Evolutionary conservation across 2,888 invertebrate species (phyloP).

Genomic region (Sarcophaga caerulescens): DNA sequence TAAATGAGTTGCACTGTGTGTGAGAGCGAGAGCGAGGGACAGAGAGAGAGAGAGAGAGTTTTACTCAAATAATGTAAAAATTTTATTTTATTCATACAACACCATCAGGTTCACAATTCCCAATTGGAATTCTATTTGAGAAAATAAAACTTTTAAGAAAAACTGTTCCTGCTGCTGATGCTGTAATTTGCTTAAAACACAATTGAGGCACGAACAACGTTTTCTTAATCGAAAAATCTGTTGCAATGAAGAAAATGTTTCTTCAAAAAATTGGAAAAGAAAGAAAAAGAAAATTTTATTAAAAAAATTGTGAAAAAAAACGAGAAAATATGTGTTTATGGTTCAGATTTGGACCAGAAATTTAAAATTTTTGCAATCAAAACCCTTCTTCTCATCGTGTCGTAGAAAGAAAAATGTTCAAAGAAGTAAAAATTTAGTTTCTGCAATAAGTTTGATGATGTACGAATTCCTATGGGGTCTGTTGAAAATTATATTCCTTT

Average conservation of each 20-base stretch:
- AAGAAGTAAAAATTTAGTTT: too few species aligned
- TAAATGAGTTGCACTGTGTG: slow-evolving; percentile 44
- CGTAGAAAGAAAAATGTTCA: too few species aligned
- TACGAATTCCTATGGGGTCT: slow-evolving; percentile 18
- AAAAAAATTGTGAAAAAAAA: too few species aligned
- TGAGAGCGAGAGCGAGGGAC: slow-evolving; percentile 13
- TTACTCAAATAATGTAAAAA: slow-evolving; percentile 33
- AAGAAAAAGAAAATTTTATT: not conserved
- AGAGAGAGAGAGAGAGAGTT: slow-evolving; percentile 17
- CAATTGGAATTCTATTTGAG: slow-evolving; percentile 14
- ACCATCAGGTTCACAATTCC: slow-evolving; percentile 3
- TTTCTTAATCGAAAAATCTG: not conserved
- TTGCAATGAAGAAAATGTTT: not conserved
- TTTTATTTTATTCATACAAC: slow-evolving; percentile 40
- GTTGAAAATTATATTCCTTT: not conserved
- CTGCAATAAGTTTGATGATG: too few species aligned
- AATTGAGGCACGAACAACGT: not conserved
- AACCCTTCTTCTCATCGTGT: too few species aligned
- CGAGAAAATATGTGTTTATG: too few species aligned
- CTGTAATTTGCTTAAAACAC: not conserved
- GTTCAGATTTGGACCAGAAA: too few species aligned
- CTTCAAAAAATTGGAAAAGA: not conserved
- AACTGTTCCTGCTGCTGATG: not conserved
- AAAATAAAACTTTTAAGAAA: not conserved
- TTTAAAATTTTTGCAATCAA: too few species aligned